Evolutionary conservation across 2,113 vertebrate species (phyloP).

Genomic region (Gobiocypris rarus): DNA sequence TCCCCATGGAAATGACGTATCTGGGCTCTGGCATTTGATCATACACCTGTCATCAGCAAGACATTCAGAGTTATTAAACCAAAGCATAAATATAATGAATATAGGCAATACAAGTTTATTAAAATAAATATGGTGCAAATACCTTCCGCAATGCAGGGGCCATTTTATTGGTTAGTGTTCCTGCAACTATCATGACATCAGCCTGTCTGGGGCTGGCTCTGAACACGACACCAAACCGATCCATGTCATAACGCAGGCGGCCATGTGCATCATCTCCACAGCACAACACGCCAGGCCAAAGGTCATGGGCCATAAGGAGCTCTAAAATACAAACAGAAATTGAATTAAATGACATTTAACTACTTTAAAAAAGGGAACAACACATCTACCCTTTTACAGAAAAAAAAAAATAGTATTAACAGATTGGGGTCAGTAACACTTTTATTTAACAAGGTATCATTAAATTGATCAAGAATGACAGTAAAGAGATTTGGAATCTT

Average conservation of each 20-base stretch:
- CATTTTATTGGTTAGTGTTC: slow-evolving; percentile 97
- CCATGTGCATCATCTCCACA: slow-evolving; percentile 99
- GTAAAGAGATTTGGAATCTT: neutral
- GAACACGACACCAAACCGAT: slow-evolving; percentile 95
- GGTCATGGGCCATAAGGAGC: slow-evolving; percentile 97
- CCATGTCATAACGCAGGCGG: slow-evolving; percentile 97
- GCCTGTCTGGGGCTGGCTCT: slow-evolving; percentile 92
- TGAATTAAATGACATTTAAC: neutral
- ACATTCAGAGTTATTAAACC: neutral
- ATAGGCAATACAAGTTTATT: too few relatives aligned
- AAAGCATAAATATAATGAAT: neutral
- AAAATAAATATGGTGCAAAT: too few relatives aligned
- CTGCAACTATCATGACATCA: slow-evolving; percentile 96
- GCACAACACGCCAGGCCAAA: slow-evolving; percentile 96
- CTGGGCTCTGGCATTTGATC: slow-evolving; percentile 98
- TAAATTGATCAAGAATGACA: neutral
- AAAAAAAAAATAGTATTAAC: neutral
- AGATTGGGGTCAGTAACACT: neutral
- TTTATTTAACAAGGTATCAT: neutral
- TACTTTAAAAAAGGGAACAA: neutral
- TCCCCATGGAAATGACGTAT: slow-evolving; percentile 98
- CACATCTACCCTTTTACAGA: neutral
- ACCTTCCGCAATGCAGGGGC: slow-evolving; percentile 94
- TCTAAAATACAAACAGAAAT: slow-evolving; percentile 70
- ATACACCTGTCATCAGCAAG: slow-evolving; percentile 82